Evolutionary conservation across 2,888 invertebrate species (phyloP), one percentile per base, ranked within the genome.

Genomic region (Eustalomyia histrio): DNA sequence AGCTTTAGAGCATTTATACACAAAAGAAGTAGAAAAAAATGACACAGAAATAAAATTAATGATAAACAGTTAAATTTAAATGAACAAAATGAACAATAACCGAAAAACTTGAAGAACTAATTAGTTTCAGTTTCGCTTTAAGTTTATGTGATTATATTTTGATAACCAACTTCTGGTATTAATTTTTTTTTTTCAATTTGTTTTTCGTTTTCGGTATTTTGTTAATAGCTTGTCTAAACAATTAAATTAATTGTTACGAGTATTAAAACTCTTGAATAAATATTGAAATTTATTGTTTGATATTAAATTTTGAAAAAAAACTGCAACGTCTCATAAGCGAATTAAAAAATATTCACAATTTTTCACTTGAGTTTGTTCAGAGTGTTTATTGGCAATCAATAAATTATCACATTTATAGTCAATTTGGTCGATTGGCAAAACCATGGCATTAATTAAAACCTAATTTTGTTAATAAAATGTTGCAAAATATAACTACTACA

Each of bases 331-430:
- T 29, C 12, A 39, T 39, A 12, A 12, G 14, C 4, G 39, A 39
- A 39, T 39, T 39, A 10, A 14, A 39, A 39, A 10, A 39, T 9
- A 12, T 3, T 39, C 10, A 39, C 12, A 39, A 39, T 39, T 39
- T 39, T 39, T 39, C 39, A 39, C 39, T 39, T 35, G 8, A 14
- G 24, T 33, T n/a, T 60, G 52, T 61, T 29, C 1, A 29, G 29
- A 39, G 3, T n/a, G 7, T 61, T 58, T 50, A 73, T 16, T 58
- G 57, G 39, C 35, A 5, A 63, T 43, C 18, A 57, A 68, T 73
- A 65, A 58, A 71, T 71, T 57, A 63, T 73, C 72, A 73, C 63
- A 64, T 73, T 76, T 57, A 71, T 76, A 39, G 52, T 68, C n/a
- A n/a, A n/a, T 69, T 24, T 5, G 5, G 24, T 35, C 12, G 14